Conservation (phyloP, 2,888 invertebrate genomes). For the Deladenus siricidicola region DNA sequence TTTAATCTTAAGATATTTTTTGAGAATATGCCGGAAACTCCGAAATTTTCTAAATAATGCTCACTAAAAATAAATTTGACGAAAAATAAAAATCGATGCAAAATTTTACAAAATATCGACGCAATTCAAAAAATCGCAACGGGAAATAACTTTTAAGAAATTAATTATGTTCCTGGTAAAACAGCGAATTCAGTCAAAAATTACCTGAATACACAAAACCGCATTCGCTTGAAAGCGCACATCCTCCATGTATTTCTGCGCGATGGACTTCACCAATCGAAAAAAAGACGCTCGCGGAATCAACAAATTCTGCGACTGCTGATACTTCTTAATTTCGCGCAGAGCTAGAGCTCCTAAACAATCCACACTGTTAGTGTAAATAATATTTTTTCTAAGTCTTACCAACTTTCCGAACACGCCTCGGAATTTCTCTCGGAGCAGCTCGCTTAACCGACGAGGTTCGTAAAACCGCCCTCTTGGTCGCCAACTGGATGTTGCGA, state of each 20-base stretch:
- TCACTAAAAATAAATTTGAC: too few relatives aligned
- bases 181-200: background rate
- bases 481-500: background rate
- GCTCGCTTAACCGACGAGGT: background rate
- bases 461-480: background rate
- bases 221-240: slow-evolving; percentile 8
- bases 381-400: too few relatives aligned
- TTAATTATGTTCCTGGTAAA: background rate
- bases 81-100: background rate
- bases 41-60: too few relatives aligned
- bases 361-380: background rate
- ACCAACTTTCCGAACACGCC: too few relatives aligned
- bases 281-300: slow-evolving; percentile 16
- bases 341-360: slow-evolving; percentile 14
- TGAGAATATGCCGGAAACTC: background rate
- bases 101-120: slow-evolving; percentile 2
- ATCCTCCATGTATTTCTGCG: slow-evolving; percentile 2
- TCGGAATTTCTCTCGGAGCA: background rate
- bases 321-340: slow-evolving; percentile 12
- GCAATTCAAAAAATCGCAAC: background rate
- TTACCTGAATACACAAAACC: slow-evolving; percentile 7
- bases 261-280: slow-evolving; percentile 8
- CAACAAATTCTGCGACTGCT: slow-evolving; percentile 9
- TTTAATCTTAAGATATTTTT: background rate
- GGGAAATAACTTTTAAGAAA: background rate